Evolutionary conservation across 2,797 vertebrate genomes (phyloP).

Genomic region (Myiotriccus ornatus): DNA sequence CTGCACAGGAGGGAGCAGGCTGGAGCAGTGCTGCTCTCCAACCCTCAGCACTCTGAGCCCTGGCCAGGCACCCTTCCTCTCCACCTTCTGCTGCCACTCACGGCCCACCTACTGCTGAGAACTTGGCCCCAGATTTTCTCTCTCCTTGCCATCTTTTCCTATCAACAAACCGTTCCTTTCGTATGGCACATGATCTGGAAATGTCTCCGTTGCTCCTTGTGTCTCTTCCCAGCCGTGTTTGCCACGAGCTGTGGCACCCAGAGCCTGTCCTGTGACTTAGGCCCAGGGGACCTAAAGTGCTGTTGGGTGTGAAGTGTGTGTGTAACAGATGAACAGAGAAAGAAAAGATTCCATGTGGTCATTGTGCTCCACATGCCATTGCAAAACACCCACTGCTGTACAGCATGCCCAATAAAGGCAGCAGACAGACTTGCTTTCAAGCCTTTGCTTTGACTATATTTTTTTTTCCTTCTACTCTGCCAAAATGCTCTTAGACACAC

Average conservation of each 20-base stretch:
- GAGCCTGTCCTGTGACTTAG: neutral
- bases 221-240: neutral
- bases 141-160: neutral
- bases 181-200: neutral
- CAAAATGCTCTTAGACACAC: constrained; percentile 55
- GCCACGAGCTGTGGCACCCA: neutral
- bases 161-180: neutral
- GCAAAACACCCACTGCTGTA: neutral
- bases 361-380: neutral
- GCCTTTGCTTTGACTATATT: neutral
- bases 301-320: neutral
- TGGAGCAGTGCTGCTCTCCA: neutral
- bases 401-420: neutral
- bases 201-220: neutral
- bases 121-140: neutral
- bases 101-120: neutral
- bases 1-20: neutral
- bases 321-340: neutral
- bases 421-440: constrained; percentile 7
- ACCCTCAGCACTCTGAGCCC: neutral
- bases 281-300: neutral
- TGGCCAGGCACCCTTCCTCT: neutral
- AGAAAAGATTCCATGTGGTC: neutral
- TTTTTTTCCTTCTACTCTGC: constrained; percentile 16
- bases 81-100: accelerated